Evolutionary conservation across 2,113 vertebrate genomes (phyloP).

Genomic region (Trinectes maculatus): DNA sequence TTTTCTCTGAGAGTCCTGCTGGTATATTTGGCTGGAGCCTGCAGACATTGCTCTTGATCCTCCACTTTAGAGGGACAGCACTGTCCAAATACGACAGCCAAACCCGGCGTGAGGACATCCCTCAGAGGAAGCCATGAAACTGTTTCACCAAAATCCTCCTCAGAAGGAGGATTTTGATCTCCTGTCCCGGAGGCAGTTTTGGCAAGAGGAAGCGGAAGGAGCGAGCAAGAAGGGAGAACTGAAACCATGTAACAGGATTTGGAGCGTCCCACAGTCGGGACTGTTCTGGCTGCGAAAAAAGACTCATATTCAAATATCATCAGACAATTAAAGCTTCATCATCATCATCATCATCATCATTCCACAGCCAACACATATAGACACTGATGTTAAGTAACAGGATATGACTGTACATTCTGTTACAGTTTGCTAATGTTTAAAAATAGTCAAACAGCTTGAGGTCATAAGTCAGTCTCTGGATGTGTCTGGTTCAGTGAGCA

Average conservation of each 20-base stretch:
- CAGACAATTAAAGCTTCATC: slow-evolving; percentile 17
- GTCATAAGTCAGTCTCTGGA: no score
- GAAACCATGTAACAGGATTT: slow-evolving; percentile 18
- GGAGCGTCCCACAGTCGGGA: slow-evolving; percentile 4
- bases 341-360: no score
- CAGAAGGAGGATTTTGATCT: slow-evolving; percentile 23
- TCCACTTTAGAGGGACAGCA: slow-evolving; percentile 10
- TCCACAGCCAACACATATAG: no score
- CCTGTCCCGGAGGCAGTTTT: slow-evolving; percentile 13
- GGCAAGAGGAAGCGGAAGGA: slow-evolving; percentile 15
- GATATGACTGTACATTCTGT: no score
- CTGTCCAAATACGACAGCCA: slow-evolving; percentile 23
- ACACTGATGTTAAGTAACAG: no score
- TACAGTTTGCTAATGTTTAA: no score
- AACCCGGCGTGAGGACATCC: not conserved
- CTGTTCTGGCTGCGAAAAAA: slow-evolving; percentile 7
- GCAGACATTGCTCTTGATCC: slow-evolving; percentile 24
- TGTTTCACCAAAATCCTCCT: not conserved
- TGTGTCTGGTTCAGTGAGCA: no score
- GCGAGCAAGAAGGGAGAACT: not conserved
- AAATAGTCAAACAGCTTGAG: no score
- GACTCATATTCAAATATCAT: not conserved
- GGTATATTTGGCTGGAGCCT: slow-evolving; percentile 7
- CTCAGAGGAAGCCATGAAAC: slow-evolving; percentile 7
- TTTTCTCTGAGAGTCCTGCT: slow-evolving; percentile 6